Conservation (phyloP, 1,140 invertebrate genomes). For the Argopecten irradians region DNA sequence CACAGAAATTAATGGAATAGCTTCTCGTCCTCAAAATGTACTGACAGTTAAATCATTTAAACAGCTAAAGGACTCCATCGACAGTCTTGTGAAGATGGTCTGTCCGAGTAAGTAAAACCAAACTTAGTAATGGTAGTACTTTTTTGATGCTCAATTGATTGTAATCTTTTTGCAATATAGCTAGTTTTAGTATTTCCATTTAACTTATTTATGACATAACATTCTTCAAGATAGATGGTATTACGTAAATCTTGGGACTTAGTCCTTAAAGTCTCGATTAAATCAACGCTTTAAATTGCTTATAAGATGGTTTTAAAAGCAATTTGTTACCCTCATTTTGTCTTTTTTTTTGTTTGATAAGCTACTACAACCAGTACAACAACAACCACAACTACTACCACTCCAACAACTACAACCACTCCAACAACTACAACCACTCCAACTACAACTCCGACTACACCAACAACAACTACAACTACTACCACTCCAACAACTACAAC, state of each 20-base stretch:
- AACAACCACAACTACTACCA: background rate
- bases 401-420: background rate
- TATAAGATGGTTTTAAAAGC: too few relatives aligned
- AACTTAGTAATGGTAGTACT: too few relatives aligned
- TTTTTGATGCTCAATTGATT: too few relatives aligned
- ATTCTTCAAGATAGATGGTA: too few relatives aligned
- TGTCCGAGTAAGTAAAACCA: slow-evolving; percentile 46
- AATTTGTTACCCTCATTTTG: too few relatives aligned
- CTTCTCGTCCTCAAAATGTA: slow-evolving; percentile 33
- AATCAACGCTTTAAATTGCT: too few relatives aligned
- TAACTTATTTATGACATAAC: too few relatives aligned
- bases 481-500: background rate
- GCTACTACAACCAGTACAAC: background rate
- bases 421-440: background rate
- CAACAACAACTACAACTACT: background rate
- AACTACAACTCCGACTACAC: background rate
- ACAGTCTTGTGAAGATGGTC: slow-evolving; percentile 32
- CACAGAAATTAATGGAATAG: slow-evolving; percentile 43
- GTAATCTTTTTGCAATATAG: too few relatives aligned
- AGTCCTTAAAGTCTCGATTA: too few relatives aligned
- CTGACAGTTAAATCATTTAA: slow-evolving; percentile 34
- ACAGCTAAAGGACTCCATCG: slow-evolving; percentile 27
- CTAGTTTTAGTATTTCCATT: too few relatives aligned
- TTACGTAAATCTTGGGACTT: too few relatives aligned
- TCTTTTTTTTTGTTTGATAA: too few relatives aligned